Evolutionary conservation across 2,888 invertebrate genomes (phyloP).

Genomic region (Limenitis camilla): DNA sequence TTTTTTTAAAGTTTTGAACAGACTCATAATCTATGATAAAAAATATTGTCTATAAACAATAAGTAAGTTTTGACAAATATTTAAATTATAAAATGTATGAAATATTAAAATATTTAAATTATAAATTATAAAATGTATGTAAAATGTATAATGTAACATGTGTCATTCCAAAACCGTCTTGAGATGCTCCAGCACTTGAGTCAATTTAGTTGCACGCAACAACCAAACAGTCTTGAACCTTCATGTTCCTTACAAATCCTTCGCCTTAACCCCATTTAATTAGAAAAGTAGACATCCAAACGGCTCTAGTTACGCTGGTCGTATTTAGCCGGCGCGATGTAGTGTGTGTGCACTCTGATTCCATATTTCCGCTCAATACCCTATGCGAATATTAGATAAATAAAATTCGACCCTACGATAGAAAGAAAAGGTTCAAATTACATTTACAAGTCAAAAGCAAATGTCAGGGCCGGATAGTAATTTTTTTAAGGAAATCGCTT

Average conservation of each 20-base stretch:
- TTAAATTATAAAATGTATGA: no score
- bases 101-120: no score
- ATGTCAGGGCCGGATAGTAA: conserved; percentile 28
- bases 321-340: conserved; percentile 48
- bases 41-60: no score
- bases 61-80: no score
- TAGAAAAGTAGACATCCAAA: conserved; percentile 33
- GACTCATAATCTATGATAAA: no score
- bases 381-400: conserved; percentile 37
- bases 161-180: conserved; percentile 48
- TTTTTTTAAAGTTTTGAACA: not conserved
- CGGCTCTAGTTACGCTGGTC: conserved; percentile 46
- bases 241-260: conserved; percentile 34
- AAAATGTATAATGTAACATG: no score
- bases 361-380: conserved; percentile 65
- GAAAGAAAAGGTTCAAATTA: conserved; percentile 28
- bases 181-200: conserved; percentile 62
- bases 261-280: conserved; percentile 25
- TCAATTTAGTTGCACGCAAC: conserved; percentile 57
- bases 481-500: conserved; percentile 35
- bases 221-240: conserved; percentile 47
- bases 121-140: no score
- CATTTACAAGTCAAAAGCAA: conserved; percentile 5
- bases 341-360: conserved; percentile 55
- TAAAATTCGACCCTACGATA: conserved; percentile 36